Percentiles rank a stretch among this genome's conserved stretches.
Evolutionary conservation across 2,113 vertebrate genomes (phyloP).

Genomic region (Alaudala cheleensis): DNA sequence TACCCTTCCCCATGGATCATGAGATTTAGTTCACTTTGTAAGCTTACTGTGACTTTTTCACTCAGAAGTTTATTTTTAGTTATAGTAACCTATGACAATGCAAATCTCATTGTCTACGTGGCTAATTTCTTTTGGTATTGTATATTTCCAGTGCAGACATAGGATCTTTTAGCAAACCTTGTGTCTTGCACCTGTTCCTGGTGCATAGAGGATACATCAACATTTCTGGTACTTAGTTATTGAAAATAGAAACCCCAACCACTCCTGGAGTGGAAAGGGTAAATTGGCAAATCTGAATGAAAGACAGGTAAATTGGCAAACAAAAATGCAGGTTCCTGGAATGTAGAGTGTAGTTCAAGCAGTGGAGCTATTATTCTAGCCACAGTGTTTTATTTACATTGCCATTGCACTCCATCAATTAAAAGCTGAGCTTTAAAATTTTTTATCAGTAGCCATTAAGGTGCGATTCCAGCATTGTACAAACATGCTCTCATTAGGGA

Average conservation of each 20-base stretch:
- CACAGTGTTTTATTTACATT: background rate
- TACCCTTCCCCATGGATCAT: background rate
- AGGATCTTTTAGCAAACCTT: background rate
- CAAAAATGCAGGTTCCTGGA: background rate
- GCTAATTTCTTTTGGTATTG: background rate
- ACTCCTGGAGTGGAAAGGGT: background rate
- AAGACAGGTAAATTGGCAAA: background rate
- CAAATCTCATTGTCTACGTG: background rate
- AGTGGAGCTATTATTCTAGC: background rate
- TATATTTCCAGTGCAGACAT: background rate
- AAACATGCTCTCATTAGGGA: background rate
- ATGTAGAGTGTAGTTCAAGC: background rate
- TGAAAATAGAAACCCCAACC: rapidly evolving
- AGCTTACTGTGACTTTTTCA: background rate
- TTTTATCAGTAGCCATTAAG: background rate
- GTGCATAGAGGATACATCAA: background rate
- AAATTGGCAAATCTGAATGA: background rate
- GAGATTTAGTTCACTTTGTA: background rate
- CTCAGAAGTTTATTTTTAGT: background rate
- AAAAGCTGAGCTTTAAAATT: background rate
- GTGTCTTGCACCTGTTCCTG: background rate
- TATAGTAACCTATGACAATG: background rate
- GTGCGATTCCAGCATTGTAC: background rate
- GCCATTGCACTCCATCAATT: background rate
- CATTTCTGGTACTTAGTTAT: background rate